These are phyloP conservation scores for Megaceryle maxima DNA, from an alignment of 2,113 vertebrate species.

Conservation along the genomic window DNA sequence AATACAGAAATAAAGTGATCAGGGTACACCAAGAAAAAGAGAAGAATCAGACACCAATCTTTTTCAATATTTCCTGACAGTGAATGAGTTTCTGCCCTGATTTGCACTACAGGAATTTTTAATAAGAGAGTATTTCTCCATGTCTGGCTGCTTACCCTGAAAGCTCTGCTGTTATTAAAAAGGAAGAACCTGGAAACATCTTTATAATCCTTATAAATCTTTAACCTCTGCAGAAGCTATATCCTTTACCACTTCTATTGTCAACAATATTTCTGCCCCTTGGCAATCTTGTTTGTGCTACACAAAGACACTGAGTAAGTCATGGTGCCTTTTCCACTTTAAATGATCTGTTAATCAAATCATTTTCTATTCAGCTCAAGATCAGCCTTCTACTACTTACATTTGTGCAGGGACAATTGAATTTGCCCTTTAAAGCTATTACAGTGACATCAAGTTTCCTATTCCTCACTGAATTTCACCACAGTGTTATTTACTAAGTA, in stretches of 20 bases:
- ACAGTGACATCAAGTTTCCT: neutral
- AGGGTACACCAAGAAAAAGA: neutral
- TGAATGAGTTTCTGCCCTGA: neutral
- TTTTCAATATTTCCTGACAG: neutral
- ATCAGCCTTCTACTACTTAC: neutral
- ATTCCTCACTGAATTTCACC: neutral
- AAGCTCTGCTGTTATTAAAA: neutral
- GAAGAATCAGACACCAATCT: neutral
- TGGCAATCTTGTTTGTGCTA: neutral
- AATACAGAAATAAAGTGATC: neutral
- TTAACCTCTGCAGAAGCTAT: neutral
- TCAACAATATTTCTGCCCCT: neutral
- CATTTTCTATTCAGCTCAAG: neutral
- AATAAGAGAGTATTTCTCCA: neutral
- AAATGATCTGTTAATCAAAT: slow-evolving; percentile 10
- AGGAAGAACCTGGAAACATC: neutral
- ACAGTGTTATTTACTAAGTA: neutral
- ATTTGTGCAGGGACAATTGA: neutral
- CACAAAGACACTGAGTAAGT: neutral
- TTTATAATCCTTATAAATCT: neutral
- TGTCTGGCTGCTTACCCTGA: neutral
- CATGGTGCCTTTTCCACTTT: neutral
- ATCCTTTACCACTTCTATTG: neutral
- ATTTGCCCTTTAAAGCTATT: slow-evolving; percentile 14
- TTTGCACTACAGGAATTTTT: neutral